phyloP scores from a whole-genome alignment of 1,140 invertebrate species.

The Aphelinus certus region DNA sequence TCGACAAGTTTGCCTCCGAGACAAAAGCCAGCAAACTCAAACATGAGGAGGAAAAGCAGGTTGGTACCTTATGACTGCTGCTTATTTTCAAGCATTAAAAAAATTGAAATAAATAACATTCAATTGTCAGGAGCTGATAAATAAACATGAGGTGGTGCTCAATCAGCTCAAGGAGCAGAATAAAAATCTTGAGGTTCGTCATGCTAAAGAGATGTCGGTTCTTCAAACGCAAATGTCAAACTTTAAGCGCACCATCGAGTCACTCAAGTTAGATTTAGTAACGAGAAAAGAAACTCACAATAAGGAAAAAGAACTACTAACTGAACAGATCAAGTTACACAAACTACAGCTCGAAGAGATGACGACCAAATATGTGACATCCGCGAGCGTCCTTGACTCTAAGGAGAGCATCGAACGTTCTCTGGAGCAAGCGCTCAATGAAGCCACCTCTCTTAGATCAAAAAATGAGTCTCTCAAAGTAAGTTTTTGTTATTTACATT shows the following conservation, averaged over 20 bases:
- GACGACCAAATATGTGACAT: conserved; percentile 57
- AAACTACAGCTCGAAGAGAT: conserved; percentile 58
- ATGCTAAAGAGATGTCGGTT: conserved; percentile 58
- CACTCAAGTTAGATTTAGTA: conserved; percentile 55
- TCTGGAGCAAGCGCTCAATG: conserved; percentile 54
- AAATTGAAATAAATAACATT: conserved; percentile 16
- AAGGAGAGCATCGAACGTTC: conserved; percentile 62
- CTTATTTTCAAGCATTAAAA: neutral
- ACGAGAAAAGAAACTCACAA: conserved; percentile 47
- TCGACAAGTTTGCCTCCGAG: conserved; percentile 53
- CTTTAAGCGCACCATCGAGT: conserved; percentile 59
- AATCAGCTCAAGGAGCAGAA: conserved; percentile 53
- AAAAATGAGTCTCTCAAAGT: conserved; percentile 55
- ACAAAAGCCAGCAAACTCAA: conserved; percentile 47
- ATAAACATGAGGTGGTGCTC: conserved; percentile 49
- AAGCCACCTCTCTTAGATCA: conserved; percentile 49
- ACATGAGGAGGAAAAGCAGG: conserved; percentile 49
- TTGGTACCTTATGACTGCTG: conserved; percentile 27
- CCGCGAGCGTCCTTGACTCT: conserved; percentile 55
- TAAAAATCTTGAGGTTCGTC: conserved; percentile 52
- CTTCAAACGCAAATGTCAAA: conserved; percentile 56
- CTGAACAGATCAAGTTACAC: conserved; percentile 56
- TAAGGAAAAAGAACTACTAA: conserved; percentile 53
- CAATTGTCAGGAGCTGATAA: conserved; percentile 46
- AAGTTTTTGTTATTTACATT: neutral